A percentile compares a stretch with the other conserved stretches of the same genome.
These are phyloP conservation scores for Xiphophorus couchianus DNA, from an alignment of 2,113 vertebrate genomes.

Conservation along the genomic window DNA sequence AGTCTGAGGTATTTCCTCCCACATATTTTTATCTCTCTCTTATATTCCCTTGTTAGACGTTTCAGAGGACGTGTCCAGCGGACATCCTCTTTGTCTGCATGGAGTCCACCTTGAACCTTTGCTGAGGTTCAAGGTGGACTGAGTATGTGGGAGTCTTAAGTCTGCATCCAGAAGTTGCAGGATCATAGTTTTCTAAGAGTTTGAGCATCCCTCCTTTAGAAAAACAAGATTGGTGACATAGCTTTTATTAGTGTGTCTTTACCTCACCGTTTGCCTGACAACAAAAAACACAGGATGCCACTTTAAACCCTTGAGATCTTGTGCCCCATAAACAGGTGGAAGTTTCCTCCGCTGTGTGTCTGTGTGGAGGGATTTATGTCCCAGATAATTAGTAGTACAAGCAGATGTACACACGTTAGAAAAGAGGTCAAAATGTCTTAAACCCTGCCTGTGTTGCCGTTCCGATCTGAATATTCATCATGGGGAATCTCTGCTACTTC, in stretches of 20 bases:
- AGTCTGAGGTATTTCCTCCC: no score
- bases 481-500: constrained; percentile 28
- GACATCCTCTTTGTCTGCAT: no score
- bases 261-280: background rate
- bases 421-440: constrained; percentile 27
- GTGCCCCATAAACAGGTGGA: background rate
- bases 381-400: constrained; percentile 1
- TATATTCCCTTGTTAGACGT: no score
- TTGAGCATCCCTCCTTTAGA: background rate
- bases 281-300: background rate
- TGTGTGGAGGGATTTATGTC: background rate
- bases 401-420: constrained; percentile 7
- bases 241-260: background rate
- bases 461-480: constrained; percentile 45
- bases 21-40: no score
- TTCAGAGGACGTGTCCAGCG: no score
- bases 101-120: no score
- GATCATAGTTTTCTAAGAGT: no score
- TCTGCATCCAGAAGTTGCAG: no score
- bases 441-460: constrained; percentile 9
- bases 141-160: no score
- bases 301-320: background rate
- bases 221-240: background rate
- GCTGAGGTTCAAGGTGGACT: no score
- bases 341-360: background rate